Conservation (phyloP, 37 sponge, comb jelly and placozoan genomes). For the Beroe ovata region DNA sequence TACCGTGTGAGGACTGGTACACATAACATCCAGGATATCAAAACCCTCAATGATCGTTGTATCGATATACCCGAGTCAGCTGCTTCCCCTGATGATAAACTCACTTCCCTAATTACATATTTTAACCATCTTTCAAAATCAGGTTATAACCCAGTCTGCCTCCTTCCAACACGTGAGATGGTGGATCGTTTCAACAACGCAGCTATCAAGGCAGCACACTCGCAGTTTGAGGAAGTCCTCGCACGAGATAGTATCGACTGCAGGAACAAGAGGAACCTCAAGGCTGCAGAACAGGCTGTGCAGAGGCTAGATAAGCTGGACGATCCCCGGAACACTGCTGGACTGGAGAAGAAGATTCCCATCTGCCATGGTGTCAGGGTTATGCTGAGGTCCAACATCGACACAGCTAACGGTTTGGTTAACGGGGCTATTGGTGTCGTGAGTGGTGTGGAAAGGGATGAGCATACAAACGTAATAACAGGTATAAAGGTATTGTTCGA, state of each 20-base stretch:
- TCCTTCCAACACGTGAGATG: neutral
- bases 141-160: neutral
- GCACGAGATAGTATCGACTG: neutral
- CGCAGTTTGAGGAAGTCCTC: neutral
- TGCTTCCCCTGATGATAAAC: neutral
- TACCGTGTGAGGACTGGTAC: neutral
- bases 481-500: neutral
- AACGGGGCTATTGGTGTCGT: neutral
- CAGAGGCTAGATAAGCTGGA: constrained; percentile 14
- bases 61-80: neutral
- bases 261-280: neutral
- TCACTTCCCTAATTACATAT: neutral
- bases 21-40: neutral
- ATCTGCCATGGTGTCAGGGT: neutral
- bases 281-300: neutral
- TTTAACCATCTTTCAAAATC: neutral
- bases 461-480: neutral
- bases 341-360: neutral
- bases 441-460: neutral
- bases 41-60: neutral
- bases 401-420: neutral
- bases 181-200: neutral
- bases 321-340: constrained; percentile 17
- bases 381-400: neutral
- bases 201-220: neutral